Evolutionary conservation across 2,797 vertebrate species (phyloP).

Genomic region (Sarcoramphus papa): DNA sequence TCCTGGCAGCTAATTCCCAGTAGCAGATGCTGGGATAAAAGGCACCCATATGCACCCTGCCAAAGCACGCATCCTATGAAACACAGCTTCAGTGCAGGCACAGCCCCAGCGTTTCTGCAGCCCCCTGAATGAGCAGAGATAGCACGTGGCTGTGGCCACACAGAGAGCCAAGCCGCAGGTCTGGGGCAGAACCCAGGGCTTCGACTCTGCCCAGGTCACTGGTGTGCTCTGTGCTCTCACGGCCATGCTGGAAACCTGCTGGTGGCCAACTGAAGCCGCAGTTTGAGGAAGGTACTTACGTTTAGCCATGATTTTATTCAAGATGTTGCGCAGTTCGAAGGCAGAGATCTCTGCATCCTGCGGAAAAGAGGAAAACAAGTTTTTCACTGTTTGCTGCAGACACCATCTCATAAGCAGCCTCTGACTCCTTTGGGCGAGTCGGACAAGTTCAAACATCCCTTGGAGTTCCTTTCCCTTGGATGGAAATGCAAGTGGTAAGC

Average conservation of each 20-base stretch:
- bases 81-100: background rate
- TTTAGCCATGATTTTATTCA: constrained; percentile 83
- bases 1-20: background rate
- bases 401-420: background rate
- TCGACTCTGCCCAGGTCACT: background rate
- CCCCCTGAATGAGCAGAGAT: background rate
- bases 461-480: background rate
- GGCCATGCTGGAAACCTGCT: background rate
- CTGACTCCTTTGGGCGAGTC: background rate
- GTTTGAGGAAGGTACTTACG: constrained; percentile 72
- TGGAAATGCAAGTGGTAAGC: background rate
- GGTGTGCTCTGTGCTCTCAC: background rate
- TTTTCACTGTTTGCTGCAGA: background rate
- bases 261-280: background rate
- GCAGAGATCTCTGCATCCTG: constrained; percentile 89
- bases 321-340: constrained; percentile 81
- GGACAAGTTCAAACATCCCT: background rate
- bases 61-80: background rate
- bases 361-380: background rate
- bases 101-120: background rate
- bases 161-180: background rate
- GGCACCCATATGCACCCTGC: background rate
- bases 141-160: fast-evolving
- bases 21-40: background rate
- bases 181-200: background rate